Evolutionary conservation across 2,888 invertebrate genomes (phyloP), one percentile per base, ranked within the genome.

Genomic region (Monoplex corrugatus): DNA sequence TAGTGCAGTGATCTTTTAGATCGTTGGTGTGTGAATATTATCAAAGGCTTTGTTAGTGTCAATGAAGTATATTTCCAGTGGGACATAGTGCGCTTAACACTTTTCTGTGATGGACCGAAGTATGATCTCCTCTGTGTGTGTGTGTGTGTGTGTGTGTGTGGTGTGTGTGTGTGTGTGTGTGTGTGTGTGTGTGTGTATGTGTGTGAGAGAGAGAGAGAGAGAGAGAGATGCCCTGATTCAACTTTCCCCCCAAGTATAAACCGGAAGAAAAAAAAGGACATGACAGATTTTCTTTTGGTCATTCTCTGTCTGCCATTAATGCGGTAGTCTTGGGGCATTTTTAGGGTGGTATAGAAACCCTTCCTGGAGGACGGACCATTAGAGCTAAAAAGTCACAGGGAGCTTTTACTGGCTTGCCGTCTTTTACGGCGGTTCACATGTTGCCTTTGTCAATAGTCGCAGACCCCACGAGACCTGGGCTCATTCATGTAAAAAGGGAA

Each of bases 381-480:
- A 32, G 68, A 72, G n/a, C 68, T 32, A 32, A 72, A 72, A 72
- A 72, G 28, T 72, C 68, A n/a, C 19, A 10, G 32, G 68, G 68
- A 32, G n/a, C n/a, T 32, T 72, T 72, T 72, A 72, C n/a, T 72
- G 68, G 68, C 32, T n/a, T n/a, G n/a, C 68, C 10, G 10, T 72
- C 28, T 32, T 72, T 72, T 72, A 72, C 68, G 68, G n/a, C 68
- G 13, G n/a, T 72, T 72, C 68, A n/a, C 28, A 72, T 72, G 68
- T 72, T 72, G 32, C n/a, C 68, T 72, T 72, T 72, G 68, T 72
- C 68, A 72, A 72, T 72, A 72, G 68, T 72, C 35, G n/a, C 68
- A 16, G 10, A 28, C 57, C 57, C 10, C 57, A 16, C 57, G 28
- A 57, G 57, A 57, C n/a, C n/a, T n/a, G n/a, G n/a, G n/a, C n/a